Conservation (phyloP, 1,140 invertebrate species). For the Hestina assimilis region DNA sequence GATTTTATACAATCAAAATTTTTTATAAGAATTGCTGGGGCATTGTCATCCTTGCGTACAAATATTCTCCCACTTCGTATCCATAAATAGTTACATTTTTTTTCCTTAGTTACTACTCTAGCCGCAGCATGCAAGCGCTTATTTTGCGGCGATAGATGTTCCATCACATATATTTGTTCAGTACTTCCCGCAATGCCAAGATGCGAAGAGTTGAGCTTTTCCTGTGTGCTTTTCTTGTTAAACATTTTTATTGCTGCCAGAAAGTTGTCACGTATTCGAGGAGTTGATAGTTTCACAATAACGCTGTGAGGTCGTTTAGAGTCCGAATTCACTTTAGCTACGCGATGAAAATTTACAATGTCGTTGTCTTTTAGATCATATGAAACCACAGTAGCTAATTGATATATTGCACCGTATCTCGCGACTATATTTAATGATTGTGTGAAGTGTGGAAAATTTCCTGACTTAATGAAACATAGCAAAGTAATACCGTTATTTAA, state of each 20-base stretch:
- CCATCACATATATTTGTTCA: conserved; percentile 8
- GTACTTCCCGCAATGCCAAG: conserved; percentile 10
- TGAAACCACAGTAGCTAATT: conserved; percentile 1
- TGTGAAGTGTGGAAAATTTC: too few relatives aligned
- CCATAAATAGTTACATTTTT: conserved; percentile 15
- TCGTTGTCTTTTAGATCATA: not conserved
- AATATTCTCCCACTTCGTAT: conserved; percentile 2
- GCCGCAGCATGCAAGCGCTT: conserved; percentile 23
- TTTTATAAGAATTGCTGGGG: conserved; percentile 2
- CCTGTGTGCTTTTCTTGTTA: conserved; percentile 23
- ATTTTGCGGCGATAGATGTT: conserved; percentile 11
- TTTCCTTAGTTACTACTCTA: conserved; percentile 10
- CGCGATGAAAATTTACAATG: conserved; percentile 14
- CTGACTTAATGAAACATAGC: too few relatives aligned
- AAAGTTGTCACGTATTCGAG: conserved; percentile 9
- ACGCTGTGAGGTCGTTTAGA: conserved; percentile 13
- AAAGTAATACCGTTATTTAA: too few relatives aligned
- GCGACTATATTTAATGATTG: too few relatives aligned
- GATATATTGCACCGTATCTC: too few relatives aligned
- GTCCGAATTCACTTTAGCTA: conserved; percentile 19
- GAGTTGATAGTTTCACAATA: conserved; percentile 18
- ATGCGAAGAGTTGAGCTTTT: conserved; percentile 19
- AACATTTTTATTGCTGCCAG: too few relatives aligned
- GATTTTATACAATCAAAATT: conserved; percentile 8
- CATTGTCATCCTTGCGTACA: not conserved